phyloP scores from a whole-genome alignment of 2,113 vertebrate species.

The Halcyon senegalensis region DNA sequence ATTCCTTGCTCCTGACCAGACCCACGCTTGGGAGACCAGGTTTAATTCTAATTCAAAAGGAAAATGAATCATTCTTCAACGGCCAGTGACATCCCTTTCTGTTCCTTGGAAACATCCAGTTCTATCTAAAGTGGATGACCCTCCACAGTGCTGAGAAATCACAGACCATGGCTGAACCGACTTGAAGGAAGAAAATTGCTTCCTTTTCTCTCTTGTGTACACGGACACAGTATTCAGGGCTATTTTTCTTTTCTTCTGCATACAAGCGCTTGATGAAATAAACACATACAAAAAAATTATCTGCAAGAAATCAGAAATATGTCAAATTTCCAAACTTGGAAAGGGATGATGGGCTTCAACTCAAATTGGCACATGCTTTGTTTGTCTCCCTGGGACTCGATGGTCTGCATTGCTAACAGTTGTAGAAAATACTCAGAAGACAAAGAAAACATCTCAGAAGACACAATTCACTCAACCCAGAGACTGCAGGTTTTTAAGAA shows the following conservation, averaged over 20 bases:
- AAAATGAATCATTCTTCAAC: not conserved
- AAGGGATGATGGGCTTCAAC: constrained; percentile 30
- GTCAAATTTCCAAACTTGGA: constrained; percentile 54
- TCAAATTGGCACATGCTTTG: constrained; percentile 63
- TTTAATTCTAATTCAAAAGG: constrained; percentile 20
- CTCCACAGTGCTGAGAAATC: not conserved
- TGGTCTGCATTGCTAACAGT: constrained; percentile 10
- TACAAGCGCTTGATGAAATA: constrained; percentile 26
- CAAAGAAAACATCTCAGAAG: not conserved
- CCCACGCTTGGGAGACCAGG: not conserved
- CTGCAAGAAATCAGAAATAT: constrained; percentile 50
- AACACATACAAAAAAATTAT: constrained; percentile 43
- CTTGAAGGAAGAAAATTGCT: not conserved
- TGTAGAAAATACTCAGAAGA: constrained; percentile 24
- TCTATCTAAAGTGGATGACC: not conserved
- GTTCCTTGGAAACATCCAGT: not conserved
- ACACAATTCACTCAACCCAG: not conserved
- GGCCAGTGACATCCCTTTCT: not conserved
- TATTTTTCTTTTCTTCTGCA: not conserved
- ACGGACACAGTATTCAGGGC: not conserved
- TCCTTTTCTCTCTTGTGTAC: not conserved
- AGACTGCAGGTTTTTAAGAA: not conserved
- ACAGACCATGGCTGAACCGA: not conserved
- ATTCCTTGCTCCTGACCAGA: not conserved
- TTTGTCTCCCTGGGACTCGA: constrained; percentile 24